Evolutionary conservation across 2,113 vertebrate species (phyloP).

Genomic region (Steatornis caripensis): DNA sequence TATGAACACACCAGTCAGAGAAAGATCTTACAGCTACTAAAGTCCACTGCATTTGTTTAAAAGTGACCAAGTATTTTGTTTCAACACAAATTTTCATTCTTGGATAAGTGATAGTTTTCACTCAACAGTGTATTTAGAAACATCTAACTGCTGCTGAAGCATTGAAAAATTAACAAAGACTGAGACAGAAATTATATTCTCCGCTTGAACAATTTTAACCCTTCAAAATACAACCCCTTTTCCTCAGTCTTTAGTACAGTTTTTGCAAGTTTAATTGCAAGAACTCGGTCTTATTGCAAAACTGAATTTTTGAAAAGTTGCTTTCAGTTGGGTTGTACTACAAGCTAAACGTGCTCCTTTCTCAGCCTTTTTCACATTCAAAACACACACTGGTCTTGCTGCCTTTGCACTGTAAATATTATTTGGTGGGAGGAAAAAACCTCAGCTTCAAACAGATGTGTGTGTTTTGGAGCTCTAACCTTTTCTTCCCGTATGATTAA

Average conservation of each 20-base stretch:
- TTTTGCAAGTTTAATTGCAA: constrained; percentile 48
- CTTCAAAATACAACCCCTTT: neutral
- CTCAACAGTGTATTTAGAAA: neutral
- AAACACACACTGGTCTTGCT: constrained; percentile 80
- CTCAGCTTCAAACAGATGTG: constrained; percentile 83
- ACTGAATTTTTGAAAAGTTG: constrained; percentile 28
- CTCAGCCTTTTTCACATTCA: constrained; percentile 77
- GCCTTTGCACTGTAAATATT: constrained; percentile 83
- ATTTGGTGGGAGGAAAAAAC: constrained; percentile 75
- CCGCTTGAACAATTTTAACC: constrained; percentile 19
- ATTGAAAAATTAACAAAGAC: neutral
- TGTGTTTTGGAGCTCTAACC: constrained; percentile 85
- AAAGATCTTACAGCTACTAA: neutral
- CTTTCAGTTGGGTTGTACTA: constrained; percentile 45
- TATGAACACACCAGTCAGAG: neutral
- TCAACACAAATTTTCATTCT: neutral
- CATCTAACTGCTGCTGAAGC: neutral
- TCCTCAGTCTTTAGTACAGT: neutral
- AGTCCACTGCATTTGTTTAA: neutral
- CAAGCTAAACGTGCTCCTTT: constrained; percentile 63
- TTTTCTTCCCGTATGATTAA: constrained; percentile 88
- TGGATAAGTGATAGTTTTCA: neutral
- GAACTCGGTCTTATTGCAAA: neutral
- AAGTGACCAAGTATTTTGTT: neutral
- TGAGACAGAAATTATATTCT: neutral